These are phyloP conservation scores for Benitochromis conjunctus DNA, from an alignment of 2,113 vertebrate genomes.

Conservation along the genomic window DNA sequence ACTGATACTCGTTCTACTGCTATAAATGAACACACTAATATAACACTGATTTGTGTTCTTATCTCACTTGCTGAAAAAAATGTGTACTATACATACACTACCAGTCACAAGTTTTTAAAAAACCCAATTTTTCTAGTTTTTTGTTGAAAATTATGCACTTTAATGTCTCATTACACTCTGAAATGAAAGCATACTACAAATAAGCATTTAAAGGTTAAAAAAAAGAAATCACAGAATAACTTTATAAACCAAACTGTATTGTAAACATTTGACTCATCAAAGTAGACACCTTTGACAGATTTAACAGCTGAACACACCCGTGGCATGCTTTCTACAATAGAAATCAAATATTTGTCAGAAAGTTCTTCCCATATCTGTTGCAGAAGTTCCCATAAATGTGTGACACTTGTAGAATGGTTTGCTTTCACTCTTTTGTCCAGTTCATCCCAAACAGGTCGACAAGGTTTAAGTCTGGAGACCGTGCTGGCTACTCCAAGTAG, in stretches of 20 bases:
- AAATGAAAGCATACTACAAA: not conserved
- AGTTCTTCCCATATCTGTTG: not conserved
- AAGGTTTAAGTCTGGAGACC: not conserved
- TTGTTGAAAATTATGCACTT: not conserved
- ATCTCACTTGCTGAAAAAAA: not conserved
- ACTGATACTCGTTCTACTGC: not conserved
- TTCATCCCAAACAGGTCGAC: too few species aligned
- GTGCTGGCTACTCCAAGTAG: not conserved
- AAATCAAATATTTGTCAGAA: accelerated
- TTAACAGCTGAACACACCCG: not conserved
- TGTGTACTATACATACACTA: not conserved
- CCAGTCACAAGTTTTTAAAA: not conserved
- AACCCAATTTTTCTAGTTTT: not conserved
- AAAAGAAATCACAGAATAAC: not conserved
- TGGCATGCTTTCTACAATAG: not conserved
- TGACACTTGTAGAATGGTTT: accelerated
- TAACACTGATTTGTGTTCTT: not conserved
- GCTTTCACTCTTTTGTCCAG: not conserved
- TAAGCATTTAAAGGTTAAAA: not conserved
- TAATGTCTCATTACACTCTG: not conserved
- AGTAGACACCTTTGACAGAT: not conserved
- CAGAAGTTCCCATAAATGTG: accelerated
- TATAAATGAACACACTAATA: not conserved
- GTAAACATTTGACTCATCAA: not conserved
- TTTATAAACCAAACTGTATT: not conserved